Base-by-base conservation (phyloP, 1,140 invertebrate species). In the Drosophila parabipectinata region DNA sequence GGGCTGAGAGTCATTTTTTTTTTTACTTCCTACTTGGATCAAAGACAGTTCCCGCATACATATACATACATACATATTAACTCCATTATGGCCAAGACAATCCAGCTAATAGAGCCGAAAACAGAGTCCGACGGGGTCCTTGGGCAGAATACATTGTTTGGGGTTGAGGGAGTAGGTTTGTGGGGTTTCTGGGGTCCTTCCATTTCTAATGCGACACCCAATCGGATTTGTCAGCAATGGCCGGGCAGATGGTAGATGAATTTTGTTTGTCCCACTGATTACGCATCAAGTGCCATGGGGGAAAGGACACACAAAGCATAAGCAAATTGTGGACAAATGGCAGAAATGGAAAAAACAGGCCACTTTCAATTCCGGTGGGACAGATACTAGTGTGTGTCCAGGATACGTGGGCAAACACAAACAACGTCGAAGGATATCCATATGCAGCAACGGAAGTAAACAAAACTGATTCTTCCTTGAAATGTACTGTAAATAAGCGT, bases 31-130 rank as follows among this genome's bases (percentile, higher is more conserved):
- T 62, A 21, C 28, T 57, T 62, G 84, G 82, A 87, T 87, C 82
- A 87, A 87, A 87, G 83, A 54, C 66, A 88, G 66, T 52, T 57
- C 52, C 44, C 48, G 66, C 66, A 69, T 69, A 69, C 58, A 41
- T 53, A 53, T 61, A 52, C 51, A 56, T 32, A 44, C 30, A 73
- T 76, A 76, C 75, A 79, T 88, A 87, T 87, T 87, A 88, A 75
- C 84, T 72, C 75, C 83, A 88, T 87, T 88, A 88, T 82, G 75
- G 55, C 62, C 78, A 72, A 79, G 75, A 82, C 83, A 87, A 85
- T 85, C 64, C 64, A 59, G 61, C 78, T 71, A 78, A 77, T 72
- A 81, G 72, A 83, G 59, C 62, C 54, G 44, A 72, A 68, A 72
- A 44, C 50, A 50, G 37, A 54, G 34, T 21, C 44, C 32, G 32